Conservation (phyloP, 2,797 vertebrate genomes). For the Bovichtus diacanthus region DNA sequence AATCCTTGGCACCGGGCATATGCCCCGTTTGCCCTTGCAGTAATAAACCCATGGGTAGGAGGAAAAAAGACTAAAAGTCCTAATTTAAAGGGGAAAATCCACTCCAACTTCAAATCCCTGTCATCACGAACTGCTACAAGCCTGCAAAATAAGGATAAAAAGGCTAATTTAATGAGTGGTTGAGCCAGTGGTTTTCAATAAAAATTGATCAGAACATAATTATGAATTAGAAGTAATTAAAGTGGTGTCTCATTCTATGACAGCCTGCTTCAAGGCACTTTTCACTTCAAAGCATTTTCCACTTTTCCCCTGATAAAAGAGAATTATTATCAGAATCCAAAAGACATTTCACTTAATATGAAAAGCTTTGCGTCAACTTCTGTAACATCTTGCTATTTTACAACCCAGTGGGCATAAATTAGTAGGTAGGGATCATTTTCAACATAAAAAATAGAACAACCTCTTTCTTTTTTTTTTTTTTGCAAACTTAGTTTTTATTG, state of each 20-base stretch:
- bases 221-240: slow-evolving; percentile 64
- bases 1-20: neutral
- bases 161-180: slow-evolving; percentile 57
- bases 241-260: slow-evolving; percentile 47
- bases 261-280: slow-evolving; percentile 51
- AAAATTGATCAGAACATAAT: slow-evolving; percentile 68
- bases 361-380: slow-evolving; percentile 66
- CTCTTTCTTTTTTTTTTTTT: too few relatives aligned
- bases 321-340: slow-evolving; percentile 55
- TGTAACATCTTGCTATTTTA: slow-evolving; percentile 41
- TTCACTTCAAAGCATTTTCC: slow-evolving; percentile 63
- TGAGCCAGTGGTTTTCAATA: slow-evolving; percentile 59
- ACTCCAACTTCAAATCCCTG: neutral
- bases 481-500: neutral
- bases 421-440: slow-evolving; percentile 9
- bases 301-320: slow-evolving; percentile 59
- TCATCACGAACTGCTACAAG: slow-evolving; percentile 8
- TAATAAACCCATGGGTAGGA: neutral
- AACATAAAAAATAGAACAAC: neutral
- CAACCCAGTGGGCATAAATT: slow-evolving; percentile 27
- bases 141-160: slow-evolving; percentile 31
- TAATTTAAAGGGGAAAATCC: neutral
- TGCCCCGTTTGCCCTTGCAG: neutral
- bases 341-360: slow-evolving; percentile 60
- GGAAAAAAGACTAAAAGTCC: slow-evolving; percentile 1